Percentiles rank a stretch among this genome's conserved stretches.
phyloP scores from a whole-genome alignment of 1,140 invertebrate species.

The Drosophila elegans region DNA sequence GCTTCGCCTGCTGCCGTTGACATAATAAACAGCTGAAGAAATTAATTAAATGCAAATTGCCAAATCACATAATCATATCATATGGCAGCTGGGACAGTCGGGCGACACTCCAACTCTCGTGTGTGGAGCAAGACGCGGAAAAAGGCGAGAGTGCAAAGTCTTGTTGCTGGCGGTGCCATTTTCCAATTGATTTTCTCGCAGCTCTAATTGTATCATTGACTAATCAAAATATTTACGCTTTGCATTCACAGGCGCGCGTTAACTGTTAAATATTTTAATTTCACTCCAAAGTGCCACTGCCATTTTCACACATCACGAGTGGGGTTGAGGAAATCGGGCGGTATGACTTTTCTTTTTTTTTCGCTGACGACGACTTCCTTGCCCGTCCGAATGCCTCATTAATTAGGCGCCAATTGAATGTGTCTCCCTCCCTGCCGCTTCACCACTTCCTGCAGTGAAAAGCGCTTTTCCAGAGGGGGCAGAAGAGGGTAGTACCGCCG shows the following conservation, averaged over 20 bases:
- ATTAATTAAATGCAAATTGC: conserved; percentile 83
- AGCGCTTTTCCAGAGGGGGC: conserved; percentile 36
- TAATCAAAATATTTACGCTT: conserved; percentile 71
- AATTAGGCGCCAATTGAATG: conserved; percentile 67
- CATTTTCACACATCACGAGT: conserved; percentile 62
- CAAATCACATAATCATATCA: conserved; percentile 82
- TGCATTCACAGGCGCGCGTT: conserved; percentile 20
- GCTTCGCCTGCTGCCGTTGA: conserved; percentile 51
- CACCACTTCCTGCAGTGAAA: conserved; percentile 69
- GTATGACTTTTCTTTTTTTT: neutral
- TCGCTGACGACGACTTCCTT: conserved; percentile 66
- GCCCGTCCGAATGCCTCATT: conserved; percentile 43
- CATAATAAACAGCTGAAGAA: conserved; percentile 80
- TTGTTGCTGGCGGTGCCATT: conserved; percentile 15
- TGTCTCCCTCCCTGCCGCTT: conserved; percentile 8
- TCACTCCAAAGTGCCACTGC: conserved; percentile 16
- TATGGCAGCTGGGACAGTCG: conserved; percentile 61
- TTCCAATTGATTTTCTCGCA: conserved; percentile 43
- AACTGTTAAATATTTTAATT: conserved; percentile 72
- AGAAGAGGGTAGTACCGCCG: neutral
- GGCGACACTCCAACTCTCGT: conserved; percentile 19
- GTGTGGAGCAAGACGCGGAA: conserved; percentile 71
- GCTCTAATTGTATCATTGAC: conserved; percentile 59
- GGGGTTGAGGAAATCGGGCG: conserved; percentile 39
- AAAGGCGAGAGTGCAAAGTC: conserved; percentile 24